phyloP scores from a whole-genome alignment of 2,888 invertebrate species.

The Auanema sp. region DNA sequence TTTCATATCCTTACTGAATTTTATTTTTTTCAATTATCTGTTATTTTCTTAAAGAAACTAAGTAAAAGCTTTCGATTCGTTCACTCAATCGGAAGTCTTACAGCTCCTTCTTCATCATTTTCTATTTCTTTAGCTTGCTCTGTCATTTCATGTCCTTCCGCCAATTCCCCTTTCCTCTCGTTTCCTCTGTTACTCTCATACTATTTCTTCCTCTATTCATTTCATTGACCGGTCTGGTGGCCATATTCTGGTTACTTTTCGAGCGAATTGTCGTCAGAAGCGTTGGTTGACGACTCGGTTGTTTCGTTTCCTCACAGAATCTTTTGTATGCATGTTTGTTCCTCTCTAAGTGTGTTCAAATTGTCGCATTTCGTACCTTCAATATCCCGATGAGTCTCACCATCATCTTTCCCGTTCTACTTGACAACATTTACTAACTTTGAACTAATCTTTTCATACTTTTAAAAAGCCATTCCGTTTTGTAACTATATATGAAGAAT shows the following conservation, averaged over 20 bases:
- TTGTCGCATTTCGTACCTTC: not conserved
- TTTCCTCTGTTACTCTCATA: slow-evolving; percentile 19
- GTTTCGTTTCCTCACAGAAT: slow-evolving; percentile 15
- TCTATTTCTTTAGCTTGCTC: not conserved
- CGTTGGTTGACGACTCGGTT: slow-evolving; percentile 7
- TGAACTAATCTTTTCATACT: not conserved
- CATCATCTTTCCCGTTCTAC: slow-evolving; percentile 8
- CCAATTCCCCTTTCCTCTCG: slow-evolving; percentile 7
- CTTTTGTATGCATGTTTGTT: slow-evolving; percentile 9
- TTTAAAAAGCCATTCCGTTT: not conserved
- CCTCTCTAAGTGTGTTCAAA: slow-evolving; percentile 5
- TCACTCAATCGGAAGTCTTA: too few relatives aligned
- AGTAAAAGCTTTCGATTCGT: too few relatives aligned
- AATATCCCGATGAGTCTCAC: not conserved
- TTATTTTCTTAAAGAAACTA: too few relatives aligned
- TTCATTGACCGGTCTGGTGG: not conserved
- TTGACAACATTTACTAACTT: not conserved
- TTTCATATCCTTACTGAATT: too few relatives aligned
- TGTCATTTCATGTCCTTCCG: slow-evolving; percentile 1
- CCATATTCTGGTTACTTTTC: not conserved
- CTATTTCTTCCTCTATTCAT: slow-evolving; percentile 9
- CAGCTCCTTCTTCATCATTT: too few relatives aligned
- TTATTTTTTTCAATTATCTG: too few relatives aligned
- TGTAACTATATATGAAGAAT: slow-evolving; percentile 1
- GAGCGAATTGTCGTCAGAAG: slow-evolving; percentile 6